Conservation (phyloP, 2,888 invertebrate species). For the Leucoma salicis region DNA sequence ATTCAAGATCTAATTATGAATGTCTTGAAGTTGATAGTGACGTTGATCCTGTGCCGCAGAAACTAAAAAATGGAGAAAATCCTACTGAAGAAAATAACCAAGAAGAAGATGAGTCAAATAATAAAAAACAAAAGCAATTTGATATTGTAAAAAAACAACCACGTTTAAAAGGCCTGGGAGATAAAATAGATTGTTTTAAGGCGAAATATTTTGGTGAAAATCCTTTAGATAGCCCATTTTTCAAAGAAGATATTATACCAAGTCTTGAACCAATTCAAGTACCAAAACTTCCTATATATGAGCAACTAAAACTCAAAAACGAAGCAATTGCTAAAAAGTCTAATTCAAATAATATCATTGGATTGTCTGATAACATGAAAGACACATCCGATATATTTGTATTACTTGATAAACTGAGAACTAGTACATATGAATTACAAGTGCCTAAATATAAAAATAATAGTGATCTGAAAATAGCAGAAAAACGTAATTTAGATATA, state of each 20-base stretch:
- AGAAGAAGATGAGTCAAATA: conserved; percentile 33
- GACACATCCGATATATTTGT: conserved; percentile 33
- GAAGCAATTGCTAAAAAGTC: conserved; percentile 18
- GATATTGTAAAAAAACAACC: conserved; percentile 58
- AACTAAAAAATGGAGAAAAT: conserved; percentile 57
- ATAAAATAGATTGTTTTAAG: conserved; percentile 89
- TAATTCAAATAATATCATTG: conserved; percentile 15
- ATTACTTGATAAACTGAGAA: conserved; percentile 42
- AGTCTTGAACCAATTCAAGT: conserved; percentile 67
- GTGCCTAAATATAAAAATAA: conserved; percentile 25
- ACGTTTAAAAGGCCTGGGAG: conserved; percentile 84
- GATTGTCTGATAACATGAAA: conserved; percentile 14
- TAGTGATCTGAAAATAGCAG: conserved; percentile 15
- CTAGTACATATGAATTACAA: conserved; percentile 21
- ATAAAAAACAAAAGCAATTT: conserved; percentile 47
- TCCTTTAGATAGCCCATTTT: conserved; percentile 89
- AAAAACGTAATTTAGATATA: conserved; percentile 6
- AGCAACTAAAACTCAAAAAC: conserved; percentile 25
- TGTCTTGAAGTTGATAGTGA: conserved; percentile 81
- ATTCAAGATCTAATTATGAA: conserved; percentile 77
- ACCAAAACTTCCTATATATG: conserved; percentile 41
- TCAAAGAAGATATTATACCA: conserved; percentile 79
- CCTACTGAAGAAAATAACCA: conserved; percentile 50
- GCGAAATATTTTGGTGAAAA: conserved; percentile 88
- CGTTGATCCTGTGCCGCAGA: conserved; percentile 80